Evolutionary conservation across 2,888 invertebrate genomes (phyloP).

Genomic region (Sympetrum striolatum): DNA sequence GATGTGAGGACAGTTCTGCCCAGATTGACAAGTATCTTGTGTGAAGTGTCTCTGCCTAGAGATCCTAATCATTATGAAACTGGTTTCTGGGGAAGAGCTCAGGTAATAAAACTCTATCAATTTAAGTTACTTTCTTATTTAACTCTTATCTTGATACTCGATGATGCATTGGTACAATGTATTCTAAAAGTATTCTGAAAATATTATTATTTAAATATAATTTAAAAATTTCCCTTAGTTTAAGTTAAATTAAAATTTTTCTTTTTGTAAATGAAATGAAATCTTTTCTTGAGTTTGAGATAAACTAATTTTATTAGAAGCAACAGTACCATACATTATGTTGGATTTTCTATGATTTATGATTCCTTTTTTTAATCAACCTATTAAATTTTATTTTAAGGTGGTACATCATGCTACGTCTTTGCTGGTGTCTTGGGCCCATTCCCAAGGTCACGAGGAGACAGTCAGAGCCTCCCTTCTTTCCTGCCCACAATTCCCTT

Average conservation of each 20-base stretch:
- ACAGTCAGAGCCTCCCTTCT: conserved; percentile 79
- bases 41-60: conserved; percentile 82
- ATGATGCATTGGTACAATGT: too few relatives aligned
- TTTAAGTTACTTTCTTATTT: too few relatives aligned
- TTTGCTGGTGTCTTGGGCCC: conserved; percentile 90
- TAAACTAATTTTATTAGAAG: too few relatives aligned
- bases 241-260: too few relatives aligned
- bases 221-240: too few relatives aligned
- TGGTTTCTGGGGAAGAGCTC: conserved; percentile 91
- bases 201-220: too few relatives aligned
- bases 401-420: conserved; percentile 93
- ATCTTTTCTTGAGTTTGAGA: neutral
- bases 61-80: conserved; percentile 88
- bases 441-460: conserved; percentile 70
- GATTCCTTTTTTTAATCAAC: neutral
- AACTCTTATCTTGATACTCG: too few relatives aligned
- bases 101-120: conserved; percentile 61
- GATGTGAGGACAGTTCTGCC: conserved; percentile 83
- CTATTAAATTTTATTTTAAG: conserved; percentile 54
- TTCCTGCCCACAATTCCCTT: conserved; percentile 71
- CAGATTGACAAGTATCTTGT: conserved; percentile 83
- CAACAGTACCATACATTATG: neutral
- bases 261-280: too few relatives aligned
- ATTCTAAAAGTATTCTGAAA: too few relatives aligned
- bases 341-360: neutral